A percentile compares a stretch with the other conserved stretches of the same genome.
These are phyloP conservation scores for Cydia amplana DNA, from an alignment of 1,140 invertebrate species.

Conservation along the genomic window DNA sequence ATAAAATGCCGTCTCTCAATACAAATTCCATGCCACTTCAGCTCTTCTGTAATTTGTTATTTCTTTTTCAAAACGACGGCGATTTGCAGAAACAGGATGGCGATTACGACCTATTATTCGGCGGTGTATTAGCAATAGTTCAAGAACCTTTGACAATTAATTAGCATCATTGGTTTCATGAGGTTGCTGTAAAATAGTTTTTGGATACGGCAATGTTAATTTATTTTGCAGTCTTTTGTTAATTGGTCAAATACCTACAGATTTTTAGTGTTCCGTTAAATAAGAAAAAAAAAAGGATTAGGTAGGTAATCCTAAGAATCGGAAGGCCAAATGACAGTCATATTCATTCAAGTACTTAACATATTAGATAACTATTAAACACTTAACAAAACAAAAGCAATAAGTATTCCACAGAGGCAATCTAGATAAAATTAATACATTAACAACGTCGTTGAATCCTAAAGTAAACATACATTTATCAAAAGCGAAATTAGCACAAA, in stretches of 20 bases:
- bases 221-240: neutral
- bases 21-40: neutral
- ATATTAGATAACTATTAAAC: too few relatives aligned
- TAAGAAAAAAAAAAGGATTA: too few relatives aligned
- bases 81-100: neutral
- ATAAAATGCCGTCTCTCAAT: neutral
- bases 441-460: too few relatives aligned
- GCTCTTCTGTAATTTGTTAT: neutral
- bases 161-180: neutral
- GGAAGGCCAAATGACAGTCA: too few relatives aligned
- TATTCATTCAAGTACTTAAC: too few relatives aligned
- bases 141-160: conserved; percentile 23
- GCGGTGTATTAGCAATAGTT: neutral
- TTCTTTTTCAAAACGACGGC: neutral
- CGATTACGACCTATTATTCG: neutral
- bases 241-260: neutral
- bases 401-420: too few relatives aligned
- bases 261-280: too few relatives aligned
- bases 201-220: conserved; percentile 1
- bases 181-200: neutral
- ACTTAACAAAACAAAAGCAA: too few relatives aligned
- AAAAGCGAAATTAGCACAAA: neutral
- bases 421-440: too few relatives aligned
- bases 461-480: neutral
- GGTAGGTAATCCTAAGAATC: too few relatives aligned